Evolutionary conservation across 2,113 vertebrate genomes (phyloP), one percentile per base, ranked within the genome.

Genomic region (Phoenicopterus ruber): DNA sequence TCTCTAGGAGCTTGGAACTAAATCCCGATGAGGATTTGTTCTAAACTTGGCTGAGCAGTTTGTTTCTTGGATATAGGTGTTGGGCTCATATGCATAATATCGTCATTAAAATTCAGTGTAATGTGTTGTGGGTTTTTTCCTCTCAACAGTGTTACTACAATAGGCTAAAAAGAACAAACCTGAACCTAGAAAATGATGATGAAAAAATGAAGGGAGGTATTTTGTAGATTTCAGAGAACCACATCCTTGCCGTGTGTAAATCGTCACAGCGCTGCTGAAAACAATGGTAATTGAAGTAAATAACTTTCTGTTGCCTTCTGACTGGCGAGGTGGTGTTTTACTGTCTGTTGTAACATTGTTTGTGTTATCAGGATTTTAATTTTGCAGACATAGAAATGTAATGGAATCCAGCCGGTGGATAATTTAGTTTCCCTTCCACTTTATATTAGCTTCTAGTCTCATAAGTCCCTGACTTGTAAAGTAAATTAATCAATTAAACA

Each of bases 401-500:
- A 24, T 31, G 57, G 31, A 79, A 58, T 52, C 18, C 52, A 77
- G 28, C 25, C 32, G 34, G 40, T 18, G 3, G 84, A 44, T 89
- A 65, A 82, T 92, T 88, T 40, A 59, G 61, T 70, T 73, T 88
- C 18, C 36, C 71, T 82, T 91, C 77, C 8, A 47, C 28, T 96
- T 92, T 46, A 10, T 72, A 36, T 90, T 71, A 61, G 22, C 54
- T 77, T 94, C 50, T 73, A 77, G 13, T 90, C 66, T 69, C 38
- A 3, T 78, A 80, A 82, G 70, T 80, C 49, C 42, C 20, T 92
- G 92, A 86, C 12, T 90, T 40, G 9, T 22, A 72, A 93, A 92
- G 65, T 74, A 95, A 97, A 97, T 89, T 44, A 90, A 92, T 97
- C 88, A 96, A 94, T 97, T 84, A 92, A 92, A 79, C 73, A 94